Evolutionary conservation across 2,888 invertebrate genomes (phyloP).

Genomic region (Andrena fulva): DNA sequence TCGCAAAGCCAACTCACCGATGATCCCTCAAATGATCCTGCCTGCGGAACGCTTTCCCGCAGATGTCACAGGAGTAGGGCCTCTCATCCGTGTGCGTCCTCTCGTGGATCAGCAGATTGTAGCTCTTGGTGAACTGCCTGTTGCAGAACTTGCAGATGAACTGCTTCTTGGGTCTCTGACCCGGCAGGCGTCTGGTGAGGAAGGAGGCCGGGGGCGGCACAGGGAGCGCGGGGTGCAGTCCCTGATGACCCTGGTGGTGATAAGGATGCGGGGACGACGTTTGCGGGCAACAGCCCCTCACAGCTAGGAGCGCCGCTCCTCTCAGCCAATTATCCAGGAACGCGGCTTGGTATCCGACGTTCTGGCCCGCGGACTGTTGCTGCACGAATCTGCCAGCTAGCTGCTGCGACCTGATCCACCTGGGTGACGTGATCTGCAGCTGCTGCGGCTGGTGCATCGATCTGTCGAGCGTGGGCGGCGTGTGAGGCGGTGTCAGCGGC

Average conservation of each 20-base stretch:
- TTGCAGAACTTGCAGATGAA: slow-evolving; percentile 99
- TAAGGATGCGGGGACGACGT: slow-evolving; percentile 82
- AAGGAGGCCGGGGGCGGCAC: slow-evolving; percentile 85
- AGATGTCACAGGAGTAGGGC: slow-evolving; percentile 98
- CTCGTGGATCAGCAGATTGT: slow-evolving; percentile 98
- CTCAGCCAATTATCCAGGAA: slow-evolving; percentile 81
- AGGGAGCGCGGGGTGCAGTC: slow-evolving; percentile 74
- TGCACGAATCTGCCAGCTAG: slow-evolving; percentile 56
- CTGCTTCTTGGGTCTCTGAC: slow-evolving; percentile 96
- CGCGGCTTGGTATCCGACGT: slow-evolving; percentile 74
- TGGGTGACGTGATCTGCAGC: slow-evolving; percentile 62
- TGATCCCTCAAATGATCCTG: slow-evolving; percentile 98
- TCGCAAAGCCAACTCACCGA: slow-evolving; percentile 88
- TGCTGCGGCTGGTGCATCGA: slow-evolving; percentile 56
- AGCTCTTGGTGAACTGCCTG: slow-evolving; percentile 98
- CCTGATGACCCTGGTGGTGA: slow-evolving; percentile 67
- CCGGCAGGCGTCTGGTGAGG: slow-evolving; percentile 90
- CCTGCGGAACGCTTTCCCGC: slow-evolving; percentile 98
- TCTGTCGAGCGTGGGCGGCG: slow-evolving; percentile 78
- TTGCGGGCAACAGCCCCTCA: slow-evolving; percentile 83
- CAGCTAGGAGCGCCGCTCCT: slow-evolving; percentile 79
- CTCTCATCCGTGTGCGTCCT: slow-evolving; percentile 98
- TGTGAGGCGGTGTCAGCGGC: slow-evolving; percentile 82
- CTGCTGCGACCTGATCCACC: slow-evolving; percentile 77
- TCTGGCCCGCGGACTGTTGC: slow-evolving; percentile 68